Evolutionary conservation across 2,888 invertebrate species (phyloP), one percentile per base, ranked within the genome.

Genomic region (Lasioglossum zephyrum): DNA sequence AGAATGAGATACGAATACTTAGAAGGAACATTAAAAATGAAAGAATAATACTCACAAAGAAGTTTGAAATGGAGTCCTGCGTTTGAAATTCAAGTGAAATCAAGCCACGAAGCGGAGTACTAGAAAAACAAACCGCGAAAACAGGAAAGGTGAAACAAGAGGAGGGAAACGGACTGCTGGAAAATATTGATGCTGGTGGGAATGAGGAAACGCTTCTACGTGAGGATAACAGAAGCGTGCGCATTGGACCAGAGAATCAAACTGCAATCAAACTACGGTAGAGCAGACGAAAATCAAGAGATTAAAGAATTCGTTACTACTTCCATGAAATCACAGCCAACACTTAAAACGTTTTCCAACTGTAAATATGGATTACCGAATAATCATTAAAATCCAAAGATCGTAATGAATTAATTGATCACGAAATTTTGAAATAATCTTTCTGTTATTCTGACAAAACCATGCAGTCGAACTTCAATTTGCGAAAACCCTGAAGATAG

Each of bases 151-250:
- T 53, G 66, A 70, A 66, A 66, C 39, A 41, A 41, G 22, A 39
- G 39, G 4, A 73, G 6, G 9, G 16, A 57, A 73, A 41, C 31
- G 44, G 72, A 73, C 22, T 31, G 57, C 9, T n/a, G 44, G 73
- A 26, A 73, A 72, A 57, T 31, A 79, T 57, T 57, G 60, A 77
- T 82, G 78, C 31, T 36, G 39, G n/a, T 39, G 63, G 79, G 76
- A 47, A 63, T 66, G 79, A 73, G 76, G 26, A 8, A 63, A 79
- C 31, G 73, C 16, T 73, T 39, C 41, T 83, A 83, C 84, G 84
- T 70, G 85, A 84, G 57, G 41, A 60, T 39, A 36, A 57, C 18
- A 74, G 49, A 70, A 70, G 57, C 53, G 77, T 31, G 57, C 26
- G 31, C 49, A 72, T 57, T 53, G 69, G 49, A 22, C 22, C 4